Conservation (phyloP, 2,797 vertebrate species). For the Myiotriccus ornatus region DNA sequence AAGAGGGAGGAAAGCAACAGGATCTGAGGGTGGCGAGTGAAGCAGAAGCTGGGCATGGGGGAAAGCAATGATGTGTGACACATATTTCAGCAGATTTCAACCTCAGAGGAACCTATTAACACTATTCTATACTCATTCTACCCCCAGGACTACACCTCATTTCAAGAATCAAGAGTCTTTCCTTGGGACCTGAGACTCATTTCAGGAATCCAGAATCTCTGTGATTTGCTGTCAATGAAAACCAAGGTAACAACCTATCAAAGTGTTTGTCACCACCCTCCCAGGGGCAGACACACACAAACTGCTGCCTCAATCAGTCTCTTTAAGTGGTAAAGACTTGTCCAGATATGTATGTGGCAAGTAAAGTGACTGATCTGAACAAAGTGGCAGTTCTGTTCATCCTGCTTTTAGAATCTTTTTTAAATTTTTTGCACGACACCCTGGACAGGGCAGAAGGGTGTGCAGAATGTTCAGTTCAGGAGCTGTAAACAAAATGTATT, state of each 20-base stretch:
- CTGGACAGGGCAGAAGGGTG: background rate
- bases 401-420: background rate
- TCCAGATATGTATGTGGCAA: background rate
- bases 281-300: background rate
- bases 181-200: constrained; percentile 6
- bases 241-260: background rate
- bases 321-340: background rate
- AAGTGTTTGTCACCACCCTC: background rate
- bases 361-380: background rate
- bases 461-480: background rate
- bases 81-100: background rate
- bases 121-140: background rate
- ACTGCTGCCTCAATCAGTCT: background rate
- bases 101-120: background rate
- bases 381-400: background rate
- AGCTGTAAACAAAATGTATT: background rate
- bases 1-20: background rate
- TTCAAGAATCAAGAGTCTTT: constrained; percentile 24
- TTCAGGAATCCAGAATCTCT: constrained; percentile 19
- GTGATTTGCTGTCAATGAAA: background rate
- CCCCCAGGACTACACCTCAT: background rate
- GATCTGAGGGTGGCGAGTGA: background rate
- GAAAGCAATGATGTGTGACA: background rate
- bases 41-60: background rate
- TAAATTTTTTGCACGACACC: background rate